phyloP scores from a whole-genome alignment of 2,797 vertebrate genomes.

The Chelonia mydas region DNA sequence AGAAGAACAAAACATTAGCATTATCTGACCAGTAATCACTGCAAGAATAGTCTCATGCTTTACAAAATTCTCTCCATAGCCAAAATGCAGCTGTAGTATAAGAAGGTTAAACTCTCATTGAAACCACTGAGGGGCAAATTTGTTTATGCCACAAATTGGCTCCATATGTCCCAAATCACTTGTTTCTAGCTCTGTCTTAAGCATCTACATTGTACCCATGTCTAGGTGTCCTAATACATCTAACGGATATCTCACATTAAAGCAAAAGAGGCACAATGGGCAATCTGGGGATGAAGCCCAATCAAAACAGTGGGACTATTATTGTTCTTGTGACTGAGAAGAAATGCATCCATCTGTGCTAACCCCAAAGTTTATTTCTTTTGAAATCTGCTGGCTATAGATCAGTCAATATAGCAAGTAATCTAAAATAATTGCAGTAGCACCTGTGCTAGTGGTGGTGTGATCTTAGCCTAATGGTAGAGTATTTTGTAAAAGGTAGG shows the following conservation, averaged over 20 bases:
- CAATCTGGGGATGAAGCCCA: neutral
- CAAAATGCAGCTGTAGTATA: neutral
- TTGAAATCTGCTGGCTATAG: neutral
- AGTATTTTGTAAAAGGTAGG: neutral
- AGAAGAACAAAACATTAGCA: neutral
- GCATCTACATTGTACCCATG: neutral
- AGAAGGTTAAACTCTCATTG: neutral
- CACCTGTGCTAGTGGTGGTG: neutral
- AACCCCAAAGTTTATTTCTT: neutral
- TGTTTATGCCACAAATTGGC: neutral
- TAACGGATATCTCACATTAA: too few relatives aligned
- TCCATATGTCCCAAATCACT: neutral
- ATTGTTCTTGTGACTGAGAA: neutral
- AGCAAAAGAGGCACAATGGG: too few relatives aligned
- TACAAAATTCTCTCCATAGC: neutral
- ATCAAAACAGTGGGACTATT: neutral
- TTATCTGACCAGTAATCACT: neutral
- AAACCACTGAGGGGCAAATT: neutral
- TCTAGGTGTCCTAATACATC: neutral
- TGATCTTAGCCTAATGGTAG: neutral
- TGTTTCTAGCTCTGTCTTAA: neutral
- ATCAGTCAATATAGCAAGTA: neutral
- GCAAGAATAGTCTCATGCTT: neutral
- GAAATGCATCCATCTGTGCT: neutral
- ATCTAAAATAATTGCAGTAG: neutral